Percentiles rank a stretch among this genome's conserved stretches.
These are phyloP conservation scores for Hololepta plana DNA, from an alignment of 2,888 invertebrate species.

Conservation along the genomic window DNA sequence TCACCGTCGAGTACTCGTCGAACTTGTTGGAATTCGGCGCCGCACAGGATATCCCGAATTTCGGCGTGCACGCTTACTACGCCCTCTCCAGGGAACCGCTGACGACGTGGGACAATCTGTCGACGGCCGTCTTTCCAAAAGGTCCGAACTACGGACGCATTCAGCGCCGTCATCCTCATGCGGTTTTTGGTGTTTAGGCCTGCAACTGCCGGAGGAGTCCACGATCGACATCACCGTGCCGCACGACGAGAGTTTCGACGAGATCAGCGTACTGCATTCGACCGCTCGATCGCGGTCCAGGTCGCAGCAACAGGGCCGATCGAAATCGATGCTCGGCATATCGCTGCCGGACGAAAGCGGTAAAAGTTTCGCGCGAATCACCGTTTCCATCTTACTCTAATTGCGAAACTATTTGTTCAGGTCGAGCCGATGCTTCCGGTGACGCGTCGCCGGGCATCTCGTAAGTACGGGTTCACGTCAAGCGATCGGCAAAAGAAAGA, in stretches of 20 bases:
- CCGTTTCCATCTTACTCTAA: too few species aligned
- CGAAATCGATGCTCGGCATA: too few species aligned
- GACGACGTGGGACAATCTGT: conserved; percentile 23
- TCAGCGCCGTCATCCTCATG: conserved; percentile 6
- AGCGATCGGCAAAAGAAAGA: too few species aligned
- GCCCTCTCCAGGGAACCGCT: conserved; percentile 29
- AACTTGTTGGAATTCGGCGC: conserved; percentile 28
- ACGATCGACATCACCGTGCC: conserved; percentile 2
- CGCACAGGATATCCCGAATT: conserved; percentile 29
- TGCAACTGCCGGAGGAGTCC: conserved; percentile 2
- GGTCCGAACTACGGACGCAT: conserved; percentile 12
- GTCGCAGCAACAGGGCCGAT: neutral
- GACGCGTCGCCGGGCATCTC: too few species aligned
- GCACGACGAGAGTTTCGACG: neutral
- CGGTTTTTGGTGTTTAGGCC: neutral
- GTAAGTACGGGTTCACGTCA: too few species aligned
- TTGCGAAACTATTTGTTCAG: too few species aligned
- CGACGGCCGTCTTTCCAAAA: conserved; percentile 21
- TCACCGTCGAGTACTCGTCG: conserved; percentile 22
- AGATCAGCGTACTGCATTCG: too few species aligned
- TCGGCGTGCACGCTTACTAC: conserved; percentile 32
- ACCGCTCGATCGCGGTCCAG: conserved; percentile 7
- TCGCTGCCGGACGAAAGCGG: too few species aligned
- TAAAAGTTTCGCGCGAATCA: too few species aligned
- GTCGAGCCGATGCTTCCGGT: too few species aligned